Conservation (phyloP, 2,888 invertebrate species). For the Synergus japonicus region DNA sequence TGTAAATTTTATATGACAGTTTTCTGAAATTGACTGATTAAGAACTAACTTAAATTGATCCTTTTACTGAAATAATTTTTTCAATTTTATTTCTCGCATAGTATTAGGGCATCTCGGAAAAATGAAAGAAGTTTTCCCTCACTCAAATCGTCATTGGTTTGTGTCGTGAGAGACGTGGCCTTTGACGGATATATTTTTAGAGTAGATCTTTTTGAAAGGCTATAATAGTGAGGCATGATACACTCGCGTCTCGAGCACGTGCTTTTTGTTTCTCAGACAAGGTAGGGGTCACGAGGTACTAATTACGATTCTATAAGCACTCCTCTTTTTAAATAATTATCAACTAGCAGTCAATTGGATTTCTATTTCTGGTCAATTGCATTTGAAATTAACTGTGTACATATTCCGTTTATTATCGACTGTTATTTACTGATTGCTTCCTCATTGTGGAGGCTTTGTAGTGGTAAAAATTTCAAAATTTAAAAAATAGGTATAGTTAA, state of each 20-base stretch:
- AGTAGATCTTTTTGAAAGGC: slow-evolving; percentile 21
- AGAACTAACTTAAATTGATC: neutral
- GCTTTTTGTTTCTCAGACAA: slow-evolving; percentile 30
- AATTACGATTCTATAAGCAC: slow-evolving; percentile 19
- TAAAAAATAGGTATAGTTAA: neutral
- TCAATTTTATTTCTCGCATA: neutral
- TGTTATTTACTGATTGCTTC: neutral
- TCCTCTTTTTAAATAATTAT: neutral
- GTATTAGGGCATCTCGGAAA: slow-evolving; percentile 17
- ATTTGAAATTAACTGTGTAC: neutral
- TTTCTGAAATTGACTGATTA: neutral
- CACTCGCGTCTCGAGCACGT: slow-evolving; percentile 16
- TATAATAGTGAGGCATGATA: slow-evolving; percentile 6
- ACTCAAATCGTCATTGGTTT: slow-evolving; percentile 23
- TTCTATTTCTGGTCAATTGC: neutral
- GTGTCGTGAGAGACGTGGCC: slow-evolving; percentile 19
- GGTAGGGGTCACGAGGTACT: slow-evolving; percentile 29
- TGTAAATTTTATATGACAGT: neutral
- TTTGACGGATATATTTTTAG: slow-evolving; percentile 37
- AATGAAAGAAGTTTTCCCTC: slow-evolving; percentile 27
- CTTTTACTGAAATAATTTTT: neutral
- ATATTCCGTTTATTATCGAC: neutral
- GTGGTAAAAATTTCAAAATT: neutral
- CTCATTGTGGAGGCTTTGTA: neutral
- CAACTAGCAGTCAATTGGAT: neutral